These are phyloP conservation scores for Dicrurus megarhynchus DNA, from an alignment of 2,113 vertebrate species.

Conservation along the genomic window DNA sequence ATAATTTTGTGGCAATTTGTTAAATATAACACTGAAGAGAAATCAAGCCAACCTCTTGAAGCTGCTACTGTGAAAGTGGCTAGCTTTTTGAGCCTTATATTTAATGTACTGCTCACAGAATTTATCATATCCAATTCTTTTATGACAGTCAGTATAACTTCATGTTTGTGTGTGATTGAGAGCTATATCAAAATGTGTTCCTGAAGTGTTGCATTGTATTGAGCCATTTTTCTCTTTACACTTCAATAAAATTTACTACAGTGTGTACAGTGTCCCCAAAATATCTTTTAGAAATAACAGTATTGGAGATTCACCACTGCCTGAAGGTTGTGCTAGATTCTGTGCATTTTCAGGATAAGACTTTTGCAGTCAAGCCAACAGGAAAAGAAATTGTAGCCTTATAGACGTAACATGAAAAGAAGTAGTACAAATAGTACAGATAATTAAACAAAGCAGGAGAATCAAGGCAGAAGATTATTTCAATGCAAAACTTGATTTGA, in stretches of 20 bases:
- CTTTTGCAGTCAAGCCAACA: not conserved
- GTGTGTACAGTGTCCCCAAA: not conserved
- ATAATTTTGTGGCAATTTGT: constrained; percentile 7
- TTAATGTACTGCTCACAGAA: constrained; percentile 37
- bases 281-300: constrained; percentile 10
- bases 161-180: constrained; percentile 37
- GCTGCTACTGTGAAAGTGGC: not conserved
- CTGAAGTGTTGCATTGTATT: constrained; percentile 3
- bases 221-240: constrained; percentile 42
- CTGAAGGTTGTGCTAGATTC: not conserved
- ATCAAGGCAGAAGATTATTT: not conserved
- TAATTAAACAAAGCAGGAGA: not conserved
- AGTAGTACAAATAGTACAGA: not conserved
- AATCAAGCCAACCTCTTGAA: constrained; percentile 22
- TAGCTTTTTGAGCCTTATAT: constrained; percentile 5
- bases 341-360: not conserved
- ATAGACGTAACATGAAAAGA: not conserved
- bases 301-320: not conserved
- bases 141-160: constrained; percentile 61
- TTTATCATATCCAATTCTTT: constrained; percentile 58
- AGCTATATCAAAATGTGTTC: constrained; percentile 28
- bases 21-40: constrained; percentile 15
- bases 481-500: not conserved
- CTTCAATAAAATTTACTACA: constrained; percentile 13
- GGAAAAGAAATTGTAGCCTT: not conserved